phyloP scores from a whole-genome alignment of 2,113 vertebrate genomes.

The Scalopus aquaticus region DNA sequence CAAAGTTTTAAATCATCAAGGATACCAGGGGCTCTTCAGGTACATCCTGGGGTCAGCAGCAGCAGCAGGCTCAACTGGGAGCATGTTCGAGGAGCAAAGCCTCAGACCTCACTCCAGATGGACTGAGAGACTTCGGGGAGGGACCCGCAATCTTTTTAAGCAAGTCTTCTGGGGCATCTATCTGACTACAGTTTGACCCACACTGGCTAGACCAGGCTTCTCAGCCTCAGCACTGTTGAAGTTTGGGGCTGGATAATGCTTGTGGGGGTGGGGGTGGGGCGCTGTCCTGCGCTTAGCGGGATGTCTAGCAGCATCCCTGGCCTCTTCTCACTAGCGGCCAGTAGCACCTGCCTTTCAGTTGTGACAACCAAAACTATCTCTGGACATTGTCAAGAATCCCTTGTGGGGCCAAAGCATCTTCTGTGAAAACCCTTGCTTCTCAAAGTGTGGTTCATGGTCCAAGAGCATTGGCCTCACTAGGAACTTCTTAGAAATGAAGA shows the following conservation, averaged over 20 bases:
- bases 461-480: background rate
- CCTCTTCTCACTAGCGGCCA: background rate
- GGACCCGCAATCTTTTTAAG: too few relatives aligned
- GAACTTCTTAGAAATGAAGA: background rate
- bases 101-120: too few relatives aligned
- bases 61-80: too few relatives aligned
- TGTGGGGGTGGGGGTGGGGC: background rate
- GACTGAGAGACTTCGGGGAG: background rate
- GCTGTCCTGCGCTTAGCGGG: too few relatives aligned
- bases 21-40: too few relatives aligned
- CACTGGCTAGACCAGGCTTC: background rate
- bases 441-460: background rate
- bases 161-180: background rate
- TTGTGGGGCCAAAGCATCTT: background rate
- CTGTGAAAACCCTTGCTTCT: background rate
- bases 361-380: background rate
- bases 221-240: background rate
- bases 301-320: background rate
- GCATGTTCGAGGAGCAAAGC: fast-evolving
- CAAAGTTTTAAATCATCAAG: background rate
- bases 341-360: background rate
- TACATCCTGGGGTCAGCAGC: background rate
- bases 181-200: too few relatives aligned
- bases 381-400: background rate
- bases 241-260: background rate